These are phyloP conservation scores for Trissoscelio sp. DNA, from an alignment of 2,888 invertebrate species.

Conservation along the genomic window DNA sequence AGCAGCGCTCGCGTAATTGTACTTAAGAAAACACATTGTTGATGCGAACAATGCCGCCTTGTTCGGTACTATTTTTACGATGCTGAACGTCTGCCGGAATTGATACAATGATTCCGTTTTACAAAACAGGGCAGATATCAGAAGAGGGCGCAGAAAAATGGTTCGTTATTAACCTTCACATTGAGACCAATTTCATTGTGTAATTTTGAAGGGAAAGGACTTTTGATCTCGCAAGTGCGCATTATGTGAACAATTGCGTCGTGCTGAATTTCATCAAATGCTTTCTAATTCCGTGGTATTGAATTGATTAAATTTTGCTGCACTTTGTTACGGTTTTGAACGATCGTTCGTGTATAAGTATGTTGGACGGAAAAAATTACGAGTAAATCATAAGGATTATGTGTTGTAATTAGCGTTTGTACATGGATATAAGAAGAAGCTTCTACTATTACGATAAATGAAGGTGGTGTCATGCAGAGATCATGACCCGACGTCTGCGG, in stretches of 20 bases:
- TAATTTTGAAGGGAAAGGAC: constrained; percentile 18
- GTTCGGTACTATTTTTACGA: constrained; percentile 45
- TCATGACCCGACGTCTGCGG: constrained; percentile 22
- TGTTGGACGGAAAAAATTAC: neutral
- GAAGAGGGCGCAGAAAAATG: constrained; percentile 31
- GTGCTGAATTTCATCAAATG: constrained; percentile 12
- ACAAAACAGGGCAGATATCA: constrained; percentile 18
- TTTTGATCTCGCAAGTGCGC: constrained; percentile 21
- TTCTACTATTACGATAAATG: constrained; percentile 27
- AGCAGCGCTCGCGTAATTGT: constrained; percentile 47
- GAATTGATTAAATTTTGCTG: constrained; percentile 11
- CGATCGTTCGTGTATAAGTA: neutral
- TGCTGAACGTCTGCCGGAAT: constrained; percentile 31
- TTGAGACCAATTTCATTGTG: constrained; percentile 29
- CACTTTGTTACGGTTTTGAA: constrained; percentile 16
- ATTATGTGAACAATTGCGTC: constrained; percentile 26
- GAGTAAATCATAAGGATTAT: constrained; percentile 22
- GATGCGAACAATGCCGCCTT: constrained; percentile 59
- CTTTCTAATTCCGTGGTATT: constrained; percentile 20
- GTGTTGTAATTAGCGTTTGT: neutral
- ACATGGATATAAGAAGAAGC: constrained; percentile 9
- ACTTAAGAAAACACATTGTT: constrained; percentile 65
- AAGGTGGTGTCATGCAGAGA: constrained; percentile 42
- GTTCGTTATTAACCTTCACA: constrained; percentile 38
- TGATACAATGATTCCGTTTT: constrained; percentile 25